Conservation (phyloP, 2,888 invertebrate species). For the Nomada hirtipes region DNA sequence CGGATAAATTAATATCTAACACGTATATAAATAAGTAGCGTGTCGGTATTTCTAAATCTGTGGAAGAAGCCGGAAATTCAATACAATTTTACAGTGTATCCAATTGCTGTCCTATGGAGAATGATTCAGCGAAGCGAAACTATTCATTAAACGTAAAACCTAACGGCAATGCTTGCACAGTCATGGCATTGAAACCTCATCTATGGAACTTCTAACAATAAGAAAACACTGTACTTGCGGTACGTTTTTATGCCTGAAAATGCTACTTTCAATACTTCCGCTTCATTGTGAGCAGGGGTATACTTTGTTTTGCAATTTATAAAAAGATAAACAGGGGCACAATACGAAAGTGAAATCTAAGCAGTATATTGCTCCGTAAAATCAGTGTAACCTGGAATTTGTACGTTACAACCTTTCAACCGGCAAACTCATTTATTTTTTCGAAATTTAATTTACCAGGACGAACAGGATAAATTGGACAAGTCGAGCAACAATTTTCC, state of each 20-base stretch:
- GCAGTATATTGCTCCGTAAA: neutral
- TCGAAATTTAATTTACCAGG: no score
- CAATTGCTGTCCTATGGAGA: neutral
- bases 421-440: no score
- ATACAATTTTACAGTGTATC: conserved; percentile 5
- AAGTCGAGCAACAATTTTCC: no score
- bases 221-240: neutral
- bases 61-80: conserved; percentile 17
- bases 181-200: neutral
- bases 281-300: neutral
- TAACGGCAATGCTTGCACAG: conserved; percentile 17
- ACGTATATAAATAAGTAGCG: neutral
- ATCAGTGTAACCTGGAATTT: no score
- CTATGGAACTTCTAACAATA: neutral
- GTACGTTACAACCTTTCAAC: no score
- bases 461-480: no score
- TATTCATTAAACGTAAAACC: conserved; percentile 21
- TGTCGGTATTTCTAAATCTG: neutral
- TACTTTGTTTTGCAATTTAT: neutral
- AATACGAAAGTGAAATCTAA: neutral
- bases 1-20: no score
- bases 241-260: neutral
- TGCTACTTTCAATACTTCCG: neutral
- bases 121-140: conserved; percentile 9
- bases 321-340: neutral